Evolutionary conservation across 2,113 vertebrate species (phyloP).

Genomic region (Cyrtonyx montezumae): DNA sequence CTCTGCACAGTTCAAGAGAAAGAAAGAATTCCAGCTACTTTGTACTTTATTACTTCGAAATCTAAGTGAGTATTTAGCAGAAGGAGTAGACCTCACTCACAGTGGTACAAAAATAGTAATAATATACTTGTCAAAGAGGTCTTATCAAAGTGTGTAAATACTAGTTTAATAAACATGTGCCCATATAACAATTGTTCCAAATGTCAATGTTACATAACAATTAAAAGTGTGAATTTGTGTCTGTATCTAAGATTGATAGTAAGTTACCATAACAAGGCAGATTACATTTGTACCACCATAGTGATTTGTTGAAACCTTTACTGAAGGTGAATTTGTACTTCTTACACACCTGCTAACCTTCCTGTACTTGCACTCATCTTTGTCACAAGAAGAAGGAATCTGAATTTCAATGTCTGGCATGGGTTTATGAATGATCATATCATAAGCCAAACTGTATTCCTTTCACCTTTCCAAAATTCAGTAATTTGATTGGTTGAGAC

Average conservation of each 20-base stretch:
- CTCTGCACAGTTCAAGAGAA: background rate
- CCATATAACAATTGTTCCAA: background rate
- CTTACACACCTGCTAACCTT: background rate
- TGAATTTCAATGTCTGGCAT: constrained; percentile 9
- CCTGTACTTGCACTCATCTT: background rate
- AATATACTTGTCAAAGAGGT: background rate
- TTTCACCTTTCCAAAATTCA: constrained; percentile 56
- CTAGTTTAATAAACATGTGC: background rate
- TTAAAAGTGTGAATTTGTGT: background rate
- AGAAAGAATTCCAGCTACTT: background rate
- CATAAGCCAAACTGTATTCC: background rate
- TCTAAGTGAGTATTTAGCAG: background rate
- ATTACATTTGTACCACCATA: background rate
- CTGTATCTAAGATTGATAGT: background rate
- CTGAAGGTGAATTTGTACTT: background rate
- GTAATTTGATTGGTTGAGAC: background rate
- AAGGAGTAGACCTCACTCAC: background rate
- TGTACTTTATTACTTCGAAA: background rate
- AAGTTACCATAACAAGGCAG: background rate
- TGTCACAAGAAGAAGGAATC: background rate
- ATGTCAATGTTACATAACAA: background rate
- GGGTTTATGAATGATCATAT: background rate
- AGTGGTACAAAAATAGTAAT: background rate
- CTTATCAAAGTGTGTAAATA: background rate
- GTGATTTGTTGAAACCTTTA: background rate